A percentile compares a stretch with the other conserved stretches of the same genome.
These are phyloP conservation scores for Syngnathoides biaculeatus DNA, from an alignment of 2,113 vertebrate species.

Conservation along the genomic window DNA sequence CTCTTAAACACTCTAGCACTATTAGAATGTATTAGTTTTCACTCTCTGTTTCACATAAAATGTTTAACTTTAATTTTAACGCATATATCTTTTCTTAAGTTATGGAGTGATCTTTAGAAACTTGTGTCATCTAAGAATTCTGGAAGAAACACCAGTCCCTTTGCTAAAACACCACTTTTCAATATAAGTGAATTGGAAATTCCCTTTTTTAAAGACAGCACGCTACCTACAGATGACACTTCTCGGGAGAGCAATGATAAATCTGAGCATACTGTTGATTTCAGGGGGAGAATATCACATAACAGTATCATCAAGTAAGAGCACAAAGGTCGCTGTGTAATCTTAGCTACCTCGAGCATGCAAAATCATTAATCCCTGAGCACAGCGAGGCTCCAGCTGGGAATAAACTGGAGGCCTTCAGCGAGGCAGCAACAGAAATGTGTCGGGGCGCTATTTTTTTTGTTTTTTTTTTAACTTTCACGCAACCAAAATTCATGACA, in stretches of 20 bases:
- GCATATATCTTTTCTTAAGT: constrained; percentile 28
- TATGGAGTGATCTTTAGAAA: constrained; percentile 22
- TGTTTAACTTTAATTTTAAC: constrained; percentile 29
- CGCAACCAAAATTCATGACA: constrained; percentile 34
- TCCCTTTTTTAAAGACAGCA: constrained; percentile 4
- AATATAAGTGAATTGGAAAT: constrained; percentile 26
- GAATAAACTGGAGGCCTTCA: constrained; percentile 75
- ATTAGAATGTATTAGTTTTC: not conserved
- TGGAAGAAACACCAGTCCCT: constrained; percentile 19
- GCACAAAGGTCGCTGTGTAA: constrained; percentile 87
- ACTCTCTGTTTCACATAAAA: constrained; percentile 12
- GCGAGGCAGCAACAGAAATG: constrained; percentile 36
- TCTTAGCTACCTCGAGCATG: constrained; percentile 80
- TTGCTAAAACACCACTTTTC: constrained; percentile 32
- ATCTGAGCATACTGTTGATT: constrained; percentile 68
- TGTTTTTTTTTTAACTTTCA: constrained; percentile 4
- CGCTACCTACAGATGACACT: constrained; percentile 26
- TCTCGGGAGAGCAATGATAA: constrained; percentile 48
- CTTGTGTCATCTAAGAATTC: constrained; percentile 16
- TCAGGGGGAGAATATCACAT: constrained; percentile 65
- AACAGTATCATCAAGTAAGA: constrained; percentile 81
- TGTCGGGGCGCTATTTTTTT: constrained; percentile 19
- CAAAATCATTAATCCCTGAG: constrained; percentile 82
- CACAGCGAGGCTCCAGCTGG: constrained; percentile 72
- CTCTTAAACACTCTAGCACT: constrained; percentile 20